A percentile compares a stretch with the other conserved stretches of the same genome.
phyloP scores from a whole-genome alignment of 2,888 invertebrate genomes.

The Thera britannica region DNA sequence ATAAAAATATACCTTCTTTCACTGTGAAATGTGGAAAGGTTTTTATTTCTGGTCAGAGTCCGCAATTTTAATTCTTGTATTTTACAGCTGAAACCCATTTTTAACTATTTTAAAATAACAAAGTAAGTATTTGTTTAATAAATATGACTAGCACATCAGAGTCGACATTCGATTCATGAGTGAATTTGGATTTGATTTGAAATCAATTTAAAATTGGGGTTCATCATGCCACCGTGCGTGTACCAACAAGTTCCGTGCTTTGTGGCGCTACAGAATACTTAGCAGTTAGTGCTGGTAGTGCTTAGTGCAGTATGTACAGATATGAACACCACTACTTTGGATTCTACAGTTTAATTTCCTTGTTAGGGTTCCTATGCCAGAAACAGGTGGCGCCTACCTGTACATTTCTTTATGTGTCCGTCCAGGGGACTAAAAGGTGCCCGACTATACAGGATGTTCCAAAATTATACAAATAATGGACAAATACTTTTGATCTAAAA shows the following conservation, averaged over 20 bases:
- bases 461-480: no score
- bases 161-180: not conserved
- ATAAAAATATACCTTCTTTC: conserved; percentile 12
- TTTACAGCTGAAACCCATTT: conserved; percentile 43
- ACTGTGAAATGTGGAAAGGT: conserved; percentile 10
- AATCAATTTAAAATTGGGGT: not conserved
- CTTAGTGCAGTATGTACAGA: conserved; percentile 21
- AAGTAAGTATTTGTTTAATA: not conserved
- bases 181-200: conserved; percentile 3
- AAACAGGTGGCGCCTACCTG: no score
- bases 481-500: no score
- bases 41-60: conserved; percentile 20
- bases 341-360: no score
- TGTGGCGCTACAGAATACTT: conserved; percentile 18
- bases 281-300: conserved; percentile 2
- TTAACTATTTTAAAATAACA: not conserved
- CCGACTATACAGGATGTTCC: no score
- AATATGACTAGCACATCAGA: not conserved
- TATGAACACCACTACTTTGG: not conserved
- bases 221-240: conserved; percentile 42
- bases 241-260: conserved; percentile 55
- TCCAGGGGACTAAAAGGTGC: no score
- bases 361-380: no score
- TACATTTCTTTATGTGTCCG: no score
- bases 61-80: conserved; percentile 30